Evolutionary conservation across 2,113 vertebrate species (phyloP).

Genomic region (Mus pahari): DNA sequence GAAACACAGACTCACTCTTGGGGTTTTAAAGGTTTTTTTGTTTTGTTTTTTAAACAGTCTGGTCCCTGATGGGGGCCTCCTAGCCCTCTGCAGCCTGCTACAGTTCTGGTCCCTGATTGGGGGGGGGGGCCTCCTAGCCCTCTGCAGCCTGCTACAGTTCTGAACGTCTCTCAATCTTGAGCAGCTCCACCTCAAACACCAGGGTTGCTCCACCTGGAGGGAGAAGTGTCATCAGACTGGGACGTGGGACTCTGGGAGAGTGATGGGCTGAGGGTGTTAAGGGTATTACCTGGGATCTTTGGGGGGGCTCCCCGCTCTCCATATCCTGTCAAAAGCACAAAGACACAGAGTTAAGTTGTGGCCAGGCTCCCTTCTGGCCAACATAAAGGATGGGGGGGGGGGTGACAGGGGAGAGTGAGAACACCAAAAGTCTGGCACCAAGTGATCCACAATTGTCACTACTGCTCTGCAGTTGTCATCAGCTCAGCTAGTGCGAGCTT

Average conservation of each 20-base stretch:
- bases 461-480: too few relatives aligned
- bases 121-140: background rate
- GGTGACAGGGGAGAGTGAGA: background rate
- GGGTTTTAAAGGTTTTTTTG: constrained; percentile 33
- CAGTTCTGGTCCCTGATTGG: constrained; percentile 87
- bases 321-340: constrained; percentile 86
- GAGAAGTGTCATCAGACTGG: constrained; percentile 1
- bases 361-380: background rate
- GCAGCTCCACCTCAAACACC: constrained; percentile 94
- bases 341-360: constrained; percentile 49
- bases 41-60: constrained; percentile 62
- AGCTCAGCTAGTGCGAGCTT: background rate
- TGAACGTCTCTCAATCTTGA: constrained; percentile 92
- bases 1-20: constrained; percentile 65
- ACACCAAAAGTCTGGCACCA: background rate
- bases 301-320: constrained; percentile 94
- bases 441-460: too few relatives aligned
- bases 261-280: background rate
- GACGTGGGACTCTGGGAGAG: background rate
- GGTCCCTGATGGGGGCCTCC: constrained; percentile 67
- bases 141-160: constrained; percentile 88
- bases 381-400: background rate
- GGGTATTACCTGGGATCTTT: constrained; percentile 91
- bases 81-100: constrained; percentile 80
- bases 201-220: constrained; percentile 92